Evolutionary conservation across 2,888 invertebrate genomes (phyloP).

Genomic region (Drepanosiphum platanoidis): DNA sequence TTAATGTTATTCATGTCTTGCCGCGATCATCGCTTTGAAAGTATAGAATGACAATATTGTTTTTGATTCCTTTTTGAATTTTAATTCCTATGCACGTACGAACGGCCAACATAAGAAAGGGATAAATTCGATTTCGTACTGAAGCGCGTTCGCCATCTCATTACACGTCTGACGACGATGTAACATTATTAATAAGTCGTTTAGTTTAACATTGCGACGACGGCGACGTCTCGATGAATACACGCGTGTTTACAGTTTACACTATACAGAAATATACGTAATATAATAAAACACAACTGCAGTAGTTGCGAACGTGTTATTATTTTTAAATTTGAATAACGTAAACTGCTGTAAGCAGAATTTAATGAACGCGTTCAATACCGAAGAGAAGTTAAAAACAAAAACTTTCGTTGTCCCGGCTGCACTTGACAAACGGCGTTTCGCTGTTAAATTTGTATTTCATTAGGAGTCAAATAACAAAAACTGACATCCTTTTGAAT

Average conservation of each 20-base stretch:
- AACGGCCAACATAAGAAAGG: too few species aligned
- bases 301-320: slow-evolving; percentile 20
- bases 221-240: not conserved
- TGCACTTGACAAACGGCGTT: slow-evolving; percentile 30
- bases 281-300: not conserved
- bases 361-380: slow-evolving; percentile 27
- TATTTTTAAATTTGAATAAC: slow-evolving; percentile 33
- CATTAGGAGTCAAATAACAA: slow-evolving; percentile 7
- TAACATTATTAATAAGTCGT: not conserved
- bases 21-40: too few species aligned
- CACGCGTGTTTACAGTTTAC: too few species aligned
- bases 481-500: slow-evolving; percentile 16
- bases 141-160: not conserved
- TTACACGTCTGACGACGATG: not conserved
- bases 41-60: too few species aligned
- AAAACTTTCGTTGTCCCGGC: slow-evolving; percentile 40
- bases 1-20: too few species aligned
- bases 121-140: not conserved
- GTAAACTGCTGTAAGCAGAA: not conserved
- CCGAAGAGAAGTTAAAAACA: slow-evolving; percentile 34
- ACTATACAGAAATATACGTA: too few species aligned
- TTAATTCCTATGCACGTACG: too few species aligned
- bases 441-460: slow-evolving; percentile 23
- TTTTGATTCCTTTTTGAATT: too few species aligned
- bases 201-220: not conserved